Conservation (phyloP, 2,113 vertebrate genomes). For the Corythaeola cristata region DNA sequence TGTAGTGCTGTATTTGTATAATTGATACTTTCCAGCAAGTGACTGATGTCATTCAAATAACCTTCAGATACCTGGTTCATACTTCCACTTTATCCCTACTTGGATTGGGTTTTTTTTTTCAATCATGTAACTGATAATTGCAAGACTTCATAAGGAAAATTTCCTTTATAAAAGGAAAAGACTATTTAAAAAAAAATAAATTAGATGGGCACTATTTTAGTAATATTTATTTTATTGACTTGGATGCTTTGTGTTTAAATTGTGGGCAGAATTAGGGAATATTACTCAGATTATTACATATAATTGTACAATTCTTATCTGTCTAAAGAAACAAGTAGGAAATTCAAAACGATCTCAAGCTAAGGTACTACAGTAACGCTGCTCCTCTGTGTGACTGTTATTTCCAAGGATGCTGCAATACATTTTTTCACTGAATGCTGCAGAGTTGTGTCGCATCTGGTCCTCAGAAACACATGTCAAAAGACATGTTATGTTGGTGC, state of each 20-base stretch:
- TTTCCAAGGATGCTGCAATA: background rate
- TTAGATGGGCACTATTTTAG: background rate
- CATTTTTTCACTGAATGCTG: background rate
- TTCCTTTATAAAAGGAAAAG: background rate
- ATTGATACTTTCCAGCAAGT: background rate
- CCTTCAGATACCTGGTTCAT: background rate
- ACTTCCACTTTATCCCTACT: background rate
- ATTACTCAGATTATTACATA: background rate
- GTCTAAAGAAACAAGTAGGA: background rate
- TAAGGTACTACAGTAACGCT: background rate
- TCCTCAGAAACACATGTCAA: background rate
- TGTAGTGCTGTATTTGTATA: background rate
- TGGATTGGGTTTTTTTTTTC: background rate
- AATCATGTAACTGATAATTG: background rate
- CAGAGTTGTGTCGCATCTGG: background rate
- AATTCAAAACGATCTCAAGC: background rate
- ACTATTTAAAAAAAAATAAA: background rate
- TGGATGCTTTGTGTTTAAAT: background rate
- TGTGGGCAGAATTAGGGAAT: background rate
- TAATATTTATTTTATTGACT: background rate
- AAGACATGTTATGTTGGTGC: background rate
- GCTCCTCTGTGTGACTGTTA: background rate
- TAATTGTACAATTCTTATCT: background rate
- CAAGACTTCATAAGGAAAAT: background rate
- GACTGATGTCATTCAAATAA: background rate